Conservation (phyloP, 2,888 invertebrate species). For the Pimpla rufipes region DNA sequence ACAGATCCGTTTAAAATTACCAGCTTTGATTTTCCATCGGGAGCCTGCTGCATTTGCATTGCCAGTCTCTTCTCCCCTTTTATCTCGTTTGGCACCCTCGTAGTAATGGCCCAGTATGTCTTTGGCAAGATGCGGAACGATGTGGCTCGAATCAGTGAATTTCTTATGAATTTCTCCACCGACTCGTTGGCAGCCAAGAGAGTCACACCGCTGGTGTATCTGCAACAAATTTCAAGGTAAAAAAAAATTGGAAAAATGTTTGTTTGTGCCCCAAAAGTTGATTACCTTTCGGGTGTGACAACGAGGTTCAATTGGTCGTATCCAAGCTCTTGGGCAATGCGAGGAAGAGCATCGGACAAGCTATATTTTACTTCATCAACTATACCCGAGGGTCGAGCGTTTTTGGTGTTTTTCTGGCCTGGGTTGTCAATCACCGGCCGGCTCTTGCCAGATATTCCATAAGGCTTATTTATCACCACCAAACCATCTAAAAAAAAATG, state of each 20-base stretch:
- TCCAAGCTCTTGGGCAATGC: constrained; percentile 72
- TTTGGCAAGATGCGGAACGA: constrained; percentile 49
- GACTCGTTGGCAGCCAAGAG: constrained; percentile 68
- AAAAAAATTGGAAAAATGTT: not conserved
- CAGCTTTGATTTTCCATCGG: constrained; percentile 40
- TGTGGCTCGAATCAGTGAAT: constrained; percentile 55
- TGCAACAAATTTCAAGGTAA: constrained; percentile 39
- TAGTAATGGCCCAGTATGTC: constrained; percentile 75
- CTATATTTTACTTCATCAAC: constrained; percentile 70
- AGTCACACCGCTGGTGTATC: constrained; percentile 75
- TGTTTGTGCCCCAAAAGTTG: not conserved
- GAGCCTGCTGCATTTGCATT: constrained; percentile 55
- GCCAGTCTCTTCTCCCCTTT: constrained; percentile 71
- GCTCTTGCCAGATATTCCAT: constrained; percentile 76
- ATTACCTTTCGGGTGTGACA: constrained; percentile 75
- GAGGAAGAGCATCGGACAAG: constrained; percentile 70
- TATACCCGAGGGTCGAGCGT: constrained; percentile 41
- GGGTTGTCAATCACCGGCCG: not conserved
- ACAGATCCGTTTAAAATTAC: constrained; percentile 33
- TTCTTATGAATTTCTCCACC: constrained; percentile 58
- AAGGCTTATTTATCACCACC: constrained; percentile 81
- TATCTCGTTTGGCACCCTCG: constrained; percentile 62
- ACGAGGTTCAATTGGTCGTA: constrained; percentile 68
- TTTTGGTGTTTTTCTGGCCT: not conserved
- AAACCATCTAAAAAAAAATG: constrained; percentile 76